Evolutionary conservation across 1,140 invertebrate species (phyloP).

Genomic region (Theocolax elegans): DNA sequence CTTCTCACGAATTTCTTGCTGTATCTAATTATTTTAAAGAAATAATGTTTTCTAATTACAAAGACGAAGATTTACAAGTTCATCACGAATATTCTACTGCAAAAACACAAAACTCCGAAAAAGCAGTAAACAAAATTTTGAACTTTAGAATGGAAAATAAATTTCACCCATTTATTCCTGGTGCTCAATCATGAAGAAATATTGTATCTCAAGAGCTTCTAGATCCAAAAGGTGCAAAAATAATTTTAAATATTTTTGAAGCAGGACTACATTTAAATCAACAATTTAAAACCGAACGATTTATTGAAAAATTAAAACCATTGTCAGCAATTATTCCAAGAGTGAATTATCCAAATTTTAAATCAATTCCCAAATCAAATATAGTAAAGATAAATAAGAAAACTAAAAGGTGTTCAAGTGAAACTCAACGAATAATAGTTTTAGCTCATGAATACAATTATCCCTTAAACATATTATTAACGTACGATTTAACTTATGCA

Average conservation of each 20-base stretch:
- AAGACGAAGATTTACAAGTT: not conserved
- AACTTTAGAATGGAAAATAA: too few species aligned
- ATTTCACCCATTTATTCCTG: too few species aligned
- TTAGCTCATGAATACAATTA: not conserved
- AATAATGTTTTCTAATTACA: not conserved
- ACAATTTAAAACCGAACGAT: not conserved
- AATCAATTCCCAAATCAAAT: not conserved
- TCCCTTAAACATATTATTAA: not conserved
- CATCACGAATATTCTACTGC: not conserved
- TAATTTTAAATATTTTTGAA: not conserved
- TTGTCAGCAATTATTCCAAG: not conserved
- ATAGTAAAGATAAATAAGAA: not conserved
- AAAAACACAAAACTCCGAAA: too few species aligned
- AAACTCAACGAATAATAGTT: conserved; percentile 1
- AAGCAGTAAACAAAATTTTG: too few species aligned
- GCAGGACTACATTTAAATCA: not conserved
- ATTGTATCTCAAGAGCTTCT: not conserved
- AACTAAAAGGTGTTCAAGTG: not conserved
- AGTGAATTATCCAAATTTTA: not conserved
- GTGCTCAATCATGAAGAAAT: not conserved
- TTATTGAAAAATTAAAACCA: not conserved
- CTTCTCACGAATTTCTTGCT: conserved; percentile 1
- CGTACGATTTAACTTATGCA: not conserved
- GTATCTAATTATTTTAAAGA: not conserved
- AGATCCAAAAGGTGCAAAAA: not conserved